These are phyloP conservation scores for Amphipyra tragopoginis DNA, from an alignment of 2,888 invertebrate genomes.

Conservation along the genomic window DNA sequence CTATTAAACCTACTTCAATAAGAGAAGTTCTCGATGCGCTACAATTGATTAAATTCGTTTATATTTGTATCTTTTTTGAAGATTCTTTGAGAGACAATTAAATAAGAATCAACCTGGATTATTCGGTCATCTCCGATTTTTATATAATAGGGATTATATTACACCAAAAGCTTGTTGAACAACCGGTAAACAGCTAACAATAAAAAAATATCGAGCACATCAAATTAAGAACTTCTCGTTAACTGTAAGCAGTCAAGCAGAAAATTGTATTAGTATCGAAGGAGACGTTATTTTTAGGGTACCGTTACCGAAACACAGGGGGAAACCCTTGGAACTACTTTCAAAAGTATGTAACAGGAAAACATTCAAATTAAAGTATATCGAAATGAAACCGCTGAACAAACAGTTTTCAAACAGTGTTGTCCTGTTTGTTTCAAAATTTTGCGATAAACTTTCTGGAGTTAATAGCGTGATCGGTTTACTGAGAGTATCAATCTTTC, in stretches of 20 bases:
- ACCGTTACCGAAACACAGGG: constrained; percentile 41
- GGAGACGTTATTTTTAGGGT: constrained; percentile 64
- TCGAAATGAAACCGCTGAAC: constrained; percentile 2
- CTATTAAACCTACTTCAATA: too few relatives aligned
- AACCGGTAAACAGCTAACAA: constrained; percentile 51
- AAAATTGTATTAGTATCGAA: constrained; percentile 78
- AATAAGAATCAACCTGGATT: too few relatives aligned
- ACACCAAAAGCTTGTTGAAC: constrained; percentile 47
- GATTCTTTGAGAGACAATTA: too few relatives aligned
- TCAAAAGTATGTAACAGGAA: constrained; percentile 29
- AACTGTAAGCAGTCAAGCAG: constrained; percentile 72
- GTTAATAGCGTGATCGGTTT: not conserved
- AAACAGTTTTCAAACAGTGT: constrained; percentile 4
- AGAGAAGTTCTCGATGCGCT: too few relatives aligned
- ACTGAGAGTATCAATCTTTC: too few relatives aligned
- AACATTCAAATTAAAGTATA: constrained; percentile 31
- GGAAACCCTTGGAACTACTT: constrained; percentile 31
- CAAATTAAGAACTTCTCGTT: constrained; percentile 75
- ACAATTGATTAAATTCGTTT: too few relatives aligned
- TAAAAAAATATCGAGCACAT: constrained; percentile 71
- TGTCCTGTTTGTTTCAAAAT: constrained; percentile 6
- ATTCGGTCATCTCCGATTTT: too few relatives aligned
- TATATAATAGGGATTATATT: not conserved
- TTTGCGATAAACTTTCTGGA: constrained; percentile 1
- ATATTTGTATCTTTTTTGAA: too few relatives aligned